These are phyloP conservation scores for Stratiomys singularior DNA, from an alignment of 2,888 invertebrate genomes.

Conservation along the genomic window DNA sequence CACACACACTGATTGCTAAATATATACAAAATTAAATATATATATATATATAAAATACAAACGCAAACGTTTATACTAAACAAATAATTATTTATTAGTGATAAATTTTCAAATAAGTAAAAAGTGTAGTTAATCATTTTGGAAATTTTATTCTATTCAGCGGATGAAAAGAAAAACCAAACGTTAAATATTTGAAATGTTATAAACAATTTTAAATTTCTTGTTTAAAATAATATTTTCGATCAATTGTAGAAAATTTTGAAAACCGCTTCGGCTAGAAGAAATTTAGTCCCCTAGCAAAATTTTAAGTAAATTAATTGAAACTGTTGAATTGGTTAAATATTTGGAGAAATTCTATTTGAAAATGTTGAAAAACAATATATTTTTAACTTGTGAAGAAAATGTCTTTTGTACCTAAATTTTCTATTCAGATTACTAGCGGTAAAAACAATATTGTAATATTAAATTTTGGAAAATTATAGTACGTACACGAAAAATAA, in stretches of 20 bases:
- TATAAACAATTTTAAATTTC: too few relatives aligned
- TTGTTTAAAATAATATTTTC: not conserved
- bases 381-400: not conserved
- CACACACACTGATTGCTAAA: too few relatives aligned
- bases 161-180: too few relatives aligned
- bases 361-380: not conserved
- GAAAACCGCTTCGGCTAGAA: not conserved
- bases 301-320: not conserved
- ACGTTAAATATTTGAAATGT: too few relatives aligned
- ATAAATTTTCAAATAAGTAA: too few relatives aligned
- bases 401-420: conserved; percentile 19
- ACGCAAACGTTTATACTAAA: too few relatives aligned
- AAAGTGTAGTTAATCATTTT: too few relatives aligned
- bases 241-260: not conserved
- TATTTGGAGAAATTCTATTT: not conserved
- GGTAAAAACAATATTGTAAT: not conserved
- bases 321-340: conserved; percentile 9
- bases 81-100: too few relatives aligned
- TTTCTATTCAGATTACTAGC: not conserved
- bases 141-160: too few relatives aligned
- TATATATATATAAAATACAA: too few relatives aligned
- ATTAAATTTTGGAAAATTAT: not conserved
- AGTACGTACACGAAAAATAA: too few relatives aligned
- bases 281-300: not conserved
- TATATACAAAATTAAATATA: too few relatives aligned